Evolutionary conservation across 2,797 vertebrate genomes (phyloP).

Genomic region (Etheostoma perlongum): DNA sequence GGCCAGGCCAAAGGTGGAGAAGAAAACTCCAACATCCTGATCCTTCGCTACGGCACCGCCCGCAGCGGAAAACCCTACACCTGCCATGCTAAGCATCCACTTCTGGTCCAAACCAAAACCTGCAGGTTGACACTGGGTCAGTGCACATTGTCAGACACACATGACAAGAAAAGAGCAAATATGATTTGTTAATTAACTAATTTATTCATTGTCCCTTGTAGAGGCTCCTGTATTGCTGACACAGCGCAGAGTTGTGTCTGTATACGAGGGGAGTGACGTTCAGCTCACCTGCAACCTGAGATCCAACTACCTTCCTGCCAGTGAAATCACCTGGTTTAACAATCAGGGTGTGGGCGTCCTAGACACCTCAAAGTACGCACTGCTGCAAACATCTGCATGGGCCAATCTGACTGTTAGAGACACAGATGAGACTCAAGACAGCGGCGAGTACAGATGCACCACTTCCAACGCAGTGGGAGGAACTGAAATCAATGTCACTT

Average conservation of each 20-base stretch:
- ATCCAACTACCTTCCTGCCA: constrained; percentile 73
- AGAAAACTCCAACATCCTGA: constrained; percentile 82
- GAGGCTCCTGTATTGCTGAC: constrained; percentile 87
- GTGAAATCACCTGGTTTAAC: constrained; percentile 87
- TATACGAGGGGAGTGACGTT: constrained; percentile 89
- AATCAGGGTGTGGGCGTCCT: constrained; percentile 83
- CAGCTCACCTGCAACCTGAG: constrained; percentile 86
- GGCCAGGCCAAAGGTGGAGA: constrained; percentile 73
- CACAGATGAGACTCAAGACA: constrained; percentile 83
- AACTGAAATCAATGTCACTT: constrained; percentile 83
- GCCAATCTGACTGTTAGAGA: constrained; percentile 87
- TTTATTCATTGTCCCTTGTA: constrained; percentile 54
- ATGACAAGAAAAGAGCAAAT: neutral
- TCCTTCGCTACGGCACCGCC: constrained; percentile 81
- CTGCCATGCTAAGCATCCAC: constrained; percentile 88
- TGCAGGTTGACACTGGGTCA: constrained; percentile 89
- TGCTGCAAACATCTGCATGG: constrained; percentile 84
- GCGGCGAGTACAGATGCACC: constrained; percentile 89
- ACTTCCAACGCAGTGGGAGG: constrained; percentile 90
- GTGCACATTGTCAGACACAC: constrained; percentile 15
- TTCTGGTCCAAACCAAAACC: constrained; percentile 70
- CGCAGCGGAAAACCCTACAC: constrained; percentile 85
- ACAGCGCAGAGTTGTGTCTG: constrained; percentile 82
- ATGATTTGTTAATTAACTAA: neutral
- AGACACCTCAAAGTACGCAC: constrained; percentile 81